Base-by-base conservation (phyloP, 2,113 vertebrate genomes). In the Takifugu flavidus region DNA sequence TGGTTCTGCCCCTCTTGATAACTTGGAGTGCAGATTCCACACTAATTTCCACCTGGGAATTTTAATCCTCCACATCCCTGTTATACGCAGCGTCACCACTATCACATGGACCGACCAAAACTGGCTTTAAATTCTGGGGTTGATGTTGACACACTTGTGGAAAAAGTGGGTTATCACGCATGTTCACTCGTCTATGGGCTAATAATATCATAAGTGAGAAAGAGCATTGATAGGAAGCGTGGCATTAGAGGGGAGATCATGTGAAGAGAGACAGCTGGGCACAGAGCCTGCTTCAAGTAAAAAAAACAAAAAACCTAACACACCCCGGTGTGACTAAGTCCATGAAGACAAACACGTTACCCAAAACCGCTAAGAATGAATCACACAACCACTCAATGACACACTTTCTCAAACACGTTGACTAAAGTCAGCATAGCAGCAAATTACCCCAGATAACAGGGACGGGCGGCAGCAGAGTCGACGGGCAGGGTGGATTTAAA, bases 231-330 rank as follows among this genome's bases (percentile, higher is more conserved):
- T 45, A 39, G 56, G 67, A 62, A 79, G 57, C 31, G 0, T 20
- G 2, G 46, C 62, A 60, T 80, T 53, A 84, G 66, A 75, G 74
- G 66, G 65, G 75, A 82, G 80, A 75, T 69, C 15, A 67, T 62
- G 43, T 82, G 63, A 86, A 76, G 82, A 76, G 77, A 74, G 89
- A 87, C 86, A 87, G 79, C 84, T 79, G 77, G 83, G 71, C 71
- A 59, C 34, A 39, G 34, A 39, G 34, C 11, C 34, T 39, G 34
- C 11, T 39, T 39, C 2, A 11, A 11, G 34, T 39, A 39, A 39
- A 39, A 39, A 52, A 62, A 50, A 69, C 80, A 80, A 39, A 39
- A 39, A 63, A 78, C 46, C 61, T 72, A 72, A 74, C 58, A 68
- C 67, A 13, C 73, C 67, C 53, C 71, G 78, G 74, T 59, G 75